Percentiles rank a stretch among this genome's conserved stretches.
phyloP scores from a whole-genome alignment of 2,888 invertebrate genomes.

The Lithophane semibrunnea region DNA sequence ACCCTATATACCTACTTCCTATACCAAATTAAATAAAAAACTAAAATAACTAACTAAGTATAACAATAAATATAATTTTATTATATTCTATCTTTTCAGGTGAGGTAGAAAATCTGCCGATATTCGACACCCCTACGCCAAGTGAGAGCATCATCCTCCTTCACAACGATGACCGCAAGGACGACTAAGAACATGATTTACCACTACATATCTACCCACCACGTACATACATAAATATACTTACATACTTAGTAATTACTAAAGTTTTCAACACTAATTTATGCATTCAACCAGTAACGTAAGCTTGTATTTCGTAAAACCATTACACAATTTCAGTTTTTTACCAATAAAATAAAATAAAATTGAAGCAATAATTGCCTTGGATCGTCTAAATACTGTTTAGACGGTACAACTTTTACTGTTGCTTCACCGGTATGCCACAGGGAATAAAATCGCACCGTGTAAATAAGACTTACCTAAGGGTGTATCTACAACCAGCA shows the following conservation, averaged over 20 bases:
- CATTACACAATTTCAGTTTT: neutral
- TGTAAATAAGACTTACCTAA: conserved; percentile 1
- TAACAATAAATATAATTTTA: neutral
- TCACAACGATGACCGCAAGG: conserved; percentile 77
- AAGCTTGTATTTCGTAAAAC: conserved; percentile 2
- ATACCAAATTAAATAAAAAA: too few species aligned
- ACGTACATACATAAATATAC: too few species aligned
- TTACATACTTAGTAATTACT: too few species aligned
- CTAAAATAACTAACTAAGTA: too few species aligned
- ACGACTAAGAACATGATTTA: conserved; percentile 58
- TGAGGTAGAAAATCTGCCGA: conserved; percentile 85
- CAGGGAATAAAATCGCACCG: neutral
- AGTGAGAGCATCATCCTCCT: conserved; percentile 86
- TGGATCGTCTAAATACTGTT: neutral
- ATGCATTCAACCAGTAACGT: conserved; percentile 8
- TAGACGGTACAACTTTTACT: neutral
- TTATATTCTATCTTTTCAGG: conserved; percentile 74
- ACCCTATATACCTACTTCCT: too few species aligned
- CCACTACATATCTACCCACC: neutral
- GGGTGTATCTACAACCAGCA: neutral
- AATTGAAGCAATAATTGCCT: neutral
- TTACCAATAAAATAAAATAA: neutral
- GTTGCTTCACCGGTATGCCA: neutral
- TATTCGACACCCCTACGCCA: conserved; percentile 81
- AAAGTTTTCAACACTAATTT: conserved; percentile 19